Percentiles rank a stretch among this genome's conserved stretches.
Conservation (phyloP, 2,113 vertebrate species). For the Colistium nudipinnis region DNA sequence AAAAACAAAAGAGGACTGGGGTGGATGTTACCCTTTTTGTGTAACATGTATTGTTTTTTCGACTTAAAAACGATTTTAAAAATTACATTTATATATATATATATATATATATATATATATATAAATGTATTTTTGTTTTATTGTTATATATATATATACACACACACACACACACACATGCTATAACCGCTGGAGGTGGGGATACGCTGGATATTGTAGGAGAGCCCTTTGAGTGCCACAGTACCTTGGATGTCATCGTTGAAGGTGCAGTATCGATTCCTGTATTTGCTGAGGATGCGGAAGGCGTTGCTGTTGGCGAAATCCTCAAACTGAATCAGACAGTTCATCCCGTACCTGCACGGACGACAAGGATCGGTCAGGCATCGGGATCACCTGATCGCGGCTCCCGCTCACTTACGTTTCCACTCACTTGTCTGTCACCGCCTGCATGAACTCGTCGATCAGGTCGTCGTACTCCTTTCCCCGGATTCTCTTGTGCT, state of each 20-base stretch:
- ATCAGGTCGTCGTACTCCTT: constrained; percentile 93
- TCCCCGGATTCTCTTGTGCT: constrained; percentile 91
- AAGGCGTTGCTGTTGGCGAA: constrained; percentile 97
- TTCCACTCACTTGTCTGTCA: constrained; percentile 90
- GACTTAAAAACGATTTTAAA: too few relatives aligned
- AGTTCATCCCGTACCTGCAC: constrained; percentile 93
- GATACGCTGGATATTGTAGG: too few relatives aligned
- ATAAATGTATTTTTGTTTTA: too few relatives aligned
- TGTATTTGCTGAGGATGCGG: constrained; percentile 95
- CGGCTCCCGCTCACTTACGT: rapidly evolving
- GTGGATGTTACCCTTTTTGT: too few relatives aligned
- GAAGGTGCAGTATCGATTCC: constrained; percentile 92
- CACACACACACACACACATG: too few relatives aligned
- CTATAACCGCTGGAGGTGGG: too few relatives aligned
- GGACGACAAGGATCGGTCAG: background rate
- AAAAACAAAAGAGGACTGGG: too few relatives aligned
- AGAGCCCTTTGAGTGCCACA: background rate
- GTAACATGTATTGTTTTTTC: too few relatives aligned
- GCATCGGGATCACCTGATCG: background rate
- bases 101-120: too few relatives aligned
- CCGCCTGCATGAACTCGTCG: constrained; percentile 98
- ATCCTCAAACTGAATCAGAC: constrained; percentile 98
- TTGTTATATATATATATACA: too few relatives aligned
- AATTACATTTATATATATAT: too few relatives aligned
- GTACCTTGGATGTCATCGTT: constrained; percentile 98